A percentile compares a stretch with the other conserved stretches of the same genome.
These are phyloP conservation scores for Phyllotreta cruciferae DNA, from an alignment of 2,888 invertebrate species.

Conservation along the genomic window DNA sequence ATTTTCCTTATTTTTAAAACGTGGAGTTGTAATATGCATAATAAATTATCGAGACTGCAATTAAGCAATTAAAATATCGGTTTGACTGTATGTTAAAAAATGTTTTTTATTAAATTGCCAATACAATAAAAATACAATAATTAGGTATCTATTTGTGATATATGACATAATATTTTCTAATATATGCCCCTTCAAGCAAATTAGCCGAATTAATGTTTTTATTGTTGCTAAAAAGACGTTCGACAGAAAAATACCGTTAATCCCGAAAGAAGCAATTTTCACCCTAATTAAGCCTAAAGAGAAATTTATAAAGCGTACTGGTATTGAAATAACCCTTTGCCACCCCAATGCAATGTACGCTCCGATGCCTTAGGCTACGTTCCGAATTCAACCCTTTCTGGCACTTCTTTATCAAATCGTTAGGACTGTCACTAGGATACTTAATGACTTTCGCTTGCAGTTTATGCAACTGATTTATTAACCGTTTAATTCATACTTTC, in stretches of 20 bases:
- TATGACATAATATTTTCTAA: no score
- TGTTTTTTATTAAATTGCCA: no score
- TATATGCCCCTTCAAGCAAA: no score
- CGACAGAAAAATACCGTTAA: slow-evolving; percentile 13
- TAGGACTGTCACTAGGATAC: slow-evolving; percentile 56
- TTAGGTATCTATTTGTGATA: no score
- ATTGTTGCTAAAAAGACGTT: not conserved
- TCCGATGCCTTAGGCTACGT: slow-evolving; percentile 39
- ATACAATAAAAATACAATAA: no score
- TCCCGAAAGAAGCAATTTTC: slow-evolving; percentile 56
- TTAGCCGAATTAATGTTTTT: no score
- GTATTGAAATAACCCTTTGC: slow-evolving; percentile 53
- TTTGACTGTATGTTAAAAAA: no score
- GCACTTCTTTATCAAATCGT: slow-evolving; percentile 60
- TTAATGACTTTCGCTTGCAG: slow-evolving; percentile 57
- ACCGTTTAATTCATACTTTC: slow-evolving; percentile 15
- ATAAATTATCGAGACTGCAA: slow-evolving; percentile 1
- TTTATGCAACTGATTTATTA: slow-evolving; percentile 53
- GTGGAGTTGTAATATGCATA: slow-evolving; percentile 3
- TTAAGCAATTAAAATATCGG: slow-evolving; percentile 6
- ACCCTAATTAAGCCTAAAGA: slow-evolving; percentile 54
- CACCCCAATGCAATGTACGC: slow-evolving; percentile 42
- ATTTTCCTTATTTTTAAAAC: slow-evolving; percentile 12
- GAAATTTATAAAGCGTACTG: slow-evolving; percentile 52
- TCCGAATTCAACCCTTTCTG: slow-evolving; percentile 46